Evolutionary conservation across 1,140 invertebrate genomes (phyloP), one percentile per base, ranked within the genome.

Genomic region (Ceratina japonica): DNA sequence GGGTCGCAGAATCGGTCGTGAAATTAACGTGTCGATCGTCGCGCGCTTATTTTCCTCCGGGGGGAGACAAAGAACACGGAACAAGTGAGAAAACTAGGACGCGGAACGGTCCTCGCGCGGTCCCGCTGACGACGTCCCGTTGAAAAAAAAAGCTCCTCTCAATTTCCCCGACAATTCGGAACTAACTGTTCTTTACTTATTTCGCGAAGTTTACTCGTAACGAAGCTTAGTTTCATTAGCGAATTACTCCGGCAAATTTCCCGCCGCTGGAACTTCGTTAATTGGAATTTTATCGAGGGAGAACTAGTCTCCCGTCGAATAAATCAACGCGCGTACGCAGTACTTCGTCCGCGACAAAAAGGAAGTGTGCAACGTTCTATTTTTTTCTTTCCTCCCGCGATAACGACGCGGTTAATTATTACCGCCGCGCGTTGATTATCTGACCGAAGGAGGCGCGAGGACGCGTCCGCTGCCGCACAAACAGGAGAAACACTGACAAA

Each of bases 31-130:
- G 56, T 70, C 37, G 20, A 31, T 70, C 24, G 68, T 44, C 61
- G 52, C 37, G 37, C 37, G 10, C 37, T 44, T 44, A 44, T 44
- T 44, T 44, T 44, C 0, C 0, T 44, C 27, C 56, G 72, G 15
- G 44, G 69, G 72, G 15, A 27, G 69, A 77, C 69, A 58, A 85
- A 84, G 52, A 62, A 62, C 58, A 80, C 58, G 79, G 82, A 82
- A 75, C 64, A 84, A 76, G 75, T 79, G 73, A 76, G 62, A 84
- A 84, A 73, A 84, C 62, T 69, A 77, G 65, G 44, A 52, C 72
- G 72, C 49, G 86, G 58, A 66, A 84, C 82, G 71, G 52, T 82
- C 74, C 79, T 82, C 76, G 69, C 79, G 74, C 68, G 54, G 71
- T 75, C 27, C 62, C 54, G 69, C 71, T 80, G 72, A 61, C 73